Evolutionary conservation across 2,797 vertebrate genomes (phyloP).

Genomic region (Gambelia wislizenii): DNA sequence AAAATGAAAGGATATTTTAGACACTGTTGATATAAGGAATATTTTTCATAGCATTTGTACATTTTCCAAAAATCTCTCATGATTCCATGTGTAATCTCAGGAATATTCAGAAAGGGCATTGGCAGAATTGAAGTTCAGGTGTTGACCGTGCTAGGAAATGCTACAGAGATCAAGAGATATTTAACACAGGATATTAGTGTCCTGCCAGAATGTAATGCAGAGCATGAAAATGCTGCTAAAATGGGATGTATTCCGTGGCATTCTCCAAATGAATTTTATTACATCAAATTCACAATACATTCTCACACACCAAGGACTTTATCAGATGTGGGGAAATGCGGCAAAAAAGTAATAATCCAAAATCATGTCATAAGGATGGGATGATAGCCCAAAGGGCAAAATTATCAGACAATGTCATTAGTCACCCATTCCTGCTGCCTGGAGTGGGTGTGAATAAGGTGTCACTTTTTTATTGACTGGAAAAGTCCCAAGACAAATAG

Average conservation of each 20-base stretch:
- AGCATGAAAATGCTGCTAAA: conserved; percentile 6
- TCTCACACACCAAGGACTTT: no score
- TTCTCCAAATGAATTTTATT: no score
- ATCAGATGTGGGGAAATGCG: no score
- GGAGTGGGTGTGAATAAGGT: no score
- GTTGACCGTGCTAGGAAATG: conserved; percentile 16
- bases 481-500: no score
- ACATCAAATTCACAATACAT: no score
- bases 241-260: not conserved
- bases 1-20: not conserved
- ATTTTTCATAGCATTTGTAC: not conserved
- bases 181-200: not conserved
- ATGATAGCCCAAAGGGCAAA: no score
- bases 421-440: no score
- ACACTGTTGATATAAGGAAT: conserved; percentile 7
- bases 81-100: conserved; percentile 40
- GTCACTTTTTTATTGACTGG: no score
- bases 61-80: conserved; percentile 31
- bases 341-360: no score
- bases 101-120: not conserved
- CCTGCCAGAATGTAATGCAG: not conserved
- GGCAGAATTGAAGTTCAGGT: not conserved
- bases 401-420: no score
- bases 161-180: not conserved
- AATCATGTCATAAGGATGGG: no score